phyloP scores from a whole-genome alignment of 2,113 vertebrate species.

The Falcunculus frontatus region DNA sequence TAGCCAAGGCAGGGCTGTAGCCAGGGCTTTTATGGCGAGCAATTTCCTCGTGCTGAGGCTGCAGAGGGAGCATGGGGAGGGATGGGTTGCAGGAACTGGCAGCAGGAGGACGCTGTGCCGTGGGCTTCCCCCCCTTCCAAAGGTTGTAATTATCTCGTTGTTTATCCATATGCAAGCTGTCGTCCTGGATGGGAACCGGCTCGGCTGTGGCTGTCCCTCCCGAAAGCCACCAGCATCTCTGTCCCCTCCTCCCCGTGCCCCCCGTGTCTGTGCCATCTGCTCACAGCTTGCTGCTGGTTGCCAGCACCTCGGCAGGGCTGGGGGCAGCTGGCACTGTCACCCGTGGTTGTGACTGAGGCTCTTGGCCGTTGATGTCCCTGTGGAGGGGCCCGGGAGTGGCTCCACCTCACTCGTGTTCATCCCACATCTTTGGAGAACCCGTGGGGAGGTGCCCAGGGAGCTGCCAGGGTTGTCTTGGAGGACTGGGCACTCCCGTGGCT shows the following conservation, averaged over 20 bases:
- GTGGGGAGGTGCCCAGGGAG: not conserved
- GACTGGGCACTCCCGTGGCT: not conserved
- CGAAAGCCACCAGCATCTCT: not conserved
- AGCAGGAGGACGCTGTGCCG: not conserved
- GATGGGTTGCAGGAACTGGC: not conserved
- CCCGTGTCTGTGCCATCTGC: constrained; percentile 8
- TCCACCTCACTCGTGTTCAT: accelerated
- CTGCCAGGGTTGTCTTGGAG: not conserved
- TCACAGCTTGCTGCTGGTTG: not conserved
- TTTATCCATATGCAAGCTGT: constrained; percentile 53
- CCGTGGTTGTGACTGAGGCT: not conserved
- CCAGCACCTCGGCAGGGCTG: accelerated
- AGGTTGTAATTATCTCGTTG: constrained; percentile 6
- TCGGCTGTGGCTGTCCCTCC: not conserved
- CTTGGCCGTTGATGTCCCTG: accelerated
- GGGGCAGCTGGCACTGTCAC: not conserved
- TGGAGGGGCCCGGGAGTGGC: not conserved
- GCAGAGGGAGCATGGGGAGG: not conserved
- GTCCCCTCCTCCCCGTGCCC: not conserved
- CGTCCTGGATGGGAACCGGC: not conserved
- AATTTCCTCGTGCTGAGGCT: not conserved
- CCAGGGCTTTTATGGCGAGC: not conserved
- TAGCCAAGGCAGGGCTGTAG: not conserved
- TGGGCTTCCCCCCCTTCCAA: not conserved
- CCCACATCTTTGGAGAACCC: accelerated